These are phyloP conservation scores for Apeira syringaria DNA, from an alignment of 2,888 invertebrate species.

Conservation along the genomic window DNA sequence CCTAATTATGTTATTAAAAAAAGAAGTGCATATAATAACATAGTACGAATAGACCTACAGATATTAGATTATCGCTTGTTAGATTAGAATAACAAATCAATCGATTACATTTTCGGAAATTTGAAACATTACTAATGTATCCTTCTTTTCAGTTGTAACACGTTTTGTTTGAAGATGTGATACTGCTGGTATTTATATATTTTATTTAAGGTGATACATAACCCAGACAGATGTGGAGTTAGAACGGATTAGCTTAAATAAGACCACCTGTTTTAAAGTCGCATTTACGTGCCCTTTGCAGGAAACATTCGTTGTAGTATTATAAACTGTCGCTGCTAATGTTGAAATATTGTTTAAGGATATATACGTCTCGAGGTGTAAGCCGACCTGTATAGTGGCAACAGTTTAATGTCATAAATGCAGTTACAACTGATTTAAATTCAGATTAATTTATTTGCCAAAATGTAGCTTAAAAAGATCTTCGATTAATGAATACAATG, in stretches of 20 bases:
- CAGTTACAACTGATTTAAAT: too few relatives aligned
- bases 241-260: constrained; percentile 71
- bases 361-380: constrained; percentile 20
- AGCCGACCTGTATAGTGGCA: constrained; percentile 19
- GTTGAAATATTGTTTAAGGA: constrained; percentile 38
- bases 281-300: constrained; percentile 54
- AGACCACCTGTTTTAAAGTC: constrained; percentile 72
- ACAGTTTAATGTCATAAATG: too few relatives aligned
- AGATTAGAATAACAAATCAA: too few relatives aligned
- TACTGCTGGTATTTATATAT: constrained; percentile 4
- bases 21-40: too few relatives aligned
- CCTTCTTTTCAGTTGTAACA: neutral
- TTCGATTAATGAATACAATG: too few relatives aligned
- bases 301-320: constrained; percentile 65
- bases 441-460: too few relatives aligned
- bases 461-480: too few relatives aligned
- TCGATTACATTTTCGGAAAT: too few relatives aligned
- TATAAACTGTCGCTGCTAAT: constrained; percentile 32
- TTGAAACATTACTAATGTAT: too few relatives aligned
- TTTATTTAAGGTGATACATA: constrained; percentile 51
- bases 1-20: too few relatives aligned
- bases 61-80: too few relatives aligned
- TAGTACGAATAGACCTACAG: too few relatives aligned
- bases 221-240: constrained; percentile 64
- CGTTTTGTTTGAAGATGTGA: neutral